Base-by-base conservation (phyloP, 2,797 vertebrate species). In the Naso thynnoides region DNA sequence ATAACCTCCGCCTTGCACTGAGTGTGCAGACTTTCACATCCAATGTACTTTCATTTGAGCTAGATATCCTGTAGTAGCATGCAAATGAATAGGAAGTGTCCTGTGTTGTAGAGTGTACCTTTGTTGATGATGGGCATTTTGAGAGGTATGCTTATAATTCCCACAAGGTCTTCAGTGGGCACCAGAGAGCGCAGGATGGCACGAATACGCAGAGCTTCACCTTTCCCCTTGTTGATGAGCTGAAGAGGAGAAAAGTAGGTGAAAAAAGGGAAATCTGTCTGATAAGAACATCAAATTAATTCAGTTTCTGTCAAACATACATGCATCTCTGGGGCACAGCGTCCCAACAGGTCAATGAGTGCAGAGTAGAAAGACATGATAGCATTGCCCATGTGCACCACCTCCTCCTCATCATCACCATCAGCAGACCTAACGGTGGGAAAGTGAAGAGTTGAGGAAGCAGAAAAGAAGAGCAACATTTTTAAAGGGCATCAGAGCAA, bases 321-420 rank as follows among this genome's bases (percentile, higher is more conserved):
- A 23, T 99, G 98, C 96, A 97, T 96, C 94, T 99, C 98, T 52
- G 98, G 98, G 59, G 98, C 98, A 78, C 98, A 99, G 31, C 98
- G 98, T 69, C 98, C 98, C 88, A 99, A 91, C 50, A 99, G 95
- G 88, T 99, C 98, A 59, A 99, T 99, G 54, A 99, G 97, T 4
- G 98, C 98, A 0, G 98, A 98, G 86, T 99, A 99, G 92, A 99
- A 99, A 0, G 98, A 99, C 97, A 99, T 97, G 76, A 99, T 99
- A 57, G 98, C 97, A 49, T 99, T 98, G 81, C 98, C 98, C 97
- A 98, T 97, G 85, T 99, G 98, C 31, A 99, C 96, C 45, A 96
- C 95, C 85, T 98, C 97, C 76, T 98, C 96, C 77, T 97, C 97
- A n/a, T 98, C 96, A 3, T 96, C 96, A 2, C 92, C 93, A 0